Percentiles rank a stretch among this genome's conserved stretches.
These are phyloP conservation scores for Capreolus pygargus DNA, from an alignment of 2,113 vertebrate species.

Conservation along the genomic window DNA sequence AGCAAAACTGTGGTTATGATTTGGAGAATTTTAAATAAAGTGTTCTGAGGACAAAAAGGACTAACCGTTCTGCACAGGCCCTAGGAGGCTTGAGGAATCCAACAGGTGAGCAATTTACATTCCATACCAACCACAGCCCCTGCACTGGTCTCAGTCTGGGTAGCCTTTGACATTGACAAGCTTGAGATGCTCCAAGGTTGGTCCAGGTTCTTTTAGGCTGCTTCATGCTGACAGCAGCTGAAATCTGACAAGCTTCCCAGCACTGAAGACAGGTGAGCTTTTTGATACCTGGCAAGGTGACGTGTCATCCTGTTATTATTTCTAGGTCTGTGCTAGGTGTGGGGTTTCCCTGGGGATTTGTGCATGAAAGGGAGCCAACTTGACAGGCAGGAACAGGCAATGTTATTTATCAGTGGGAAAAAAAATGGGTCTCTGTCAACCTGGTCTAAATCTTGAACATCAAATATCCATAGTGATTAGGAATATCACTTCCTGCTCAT, in stretches of 20 bases:
- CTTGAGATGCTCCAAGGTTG: background rate
- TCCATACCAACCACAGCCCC: background rate
- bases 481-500: background rate
- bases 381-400: background rate
- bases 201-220: background rate
- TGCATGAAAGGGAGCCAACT: background rate
- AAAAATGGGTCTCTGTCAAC: background rate
- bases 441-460: background rate
- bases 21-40: background rate
- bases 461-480: background rate
- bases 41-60: background rate
- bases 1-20: background rate
- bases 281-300: background rate
- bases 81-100: background rate
- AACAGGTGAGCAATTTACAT: background rate
- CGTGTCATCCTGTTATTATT: constrained; percentile 15
- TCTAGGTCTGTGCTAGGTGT: background rate
- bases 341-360: background rate
- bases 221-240: background rate
- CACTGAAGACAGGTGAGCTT: constrained; percentile 7
- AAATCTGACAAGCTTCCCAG: constrained; percentile 26
- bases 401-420: background rate
- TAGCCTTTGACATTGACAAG: constrained; percentile 17
- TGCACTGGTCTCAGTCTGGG: background rate
- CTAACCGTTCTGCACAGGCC: background rate